Percentiles rank a stretch among this genome's conserved stretches.
These are phyloP conservation scores for Eudemis profundana DNA, from an alignment of 2,888 invertebrate species.

Conservation along the genomic window DNA sequence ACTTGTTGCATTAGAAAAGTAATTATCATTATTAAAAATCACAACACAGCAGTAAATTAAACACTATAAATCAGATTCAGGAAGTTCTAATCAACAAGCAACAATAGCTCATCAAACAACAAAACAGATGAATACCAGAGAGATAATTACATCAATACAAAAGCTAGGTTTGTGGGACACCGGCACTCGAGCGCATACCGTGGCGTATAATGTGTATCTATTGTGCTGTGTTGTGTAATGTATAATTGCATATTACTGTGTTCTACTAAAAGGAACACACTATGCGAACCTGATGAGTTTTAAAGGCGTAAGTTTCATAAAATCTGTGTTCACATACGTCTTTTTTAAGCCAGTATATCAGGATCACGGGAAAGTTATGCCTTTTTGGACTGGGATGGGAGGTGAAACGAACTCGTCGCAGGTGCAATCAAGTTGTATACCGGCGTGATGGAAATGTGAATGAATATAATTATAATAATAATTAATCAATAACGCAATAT, in stretches of 20 bases:
- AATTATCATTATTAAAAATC: background rate
- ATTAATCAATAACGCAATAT: constrained; percentile 4
- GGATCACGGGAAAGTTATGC: background rate
- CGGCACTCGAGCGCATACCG: constrained; percentile 62
- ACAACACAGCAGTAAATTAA: background rate
- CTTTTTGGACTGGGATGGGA: constrained; percentile 2
- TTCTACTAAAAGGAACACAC: constrained; percentile 18
- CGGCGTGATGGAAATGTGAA: constrained; percentile 23
- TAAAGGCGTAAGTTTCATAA: background rate
- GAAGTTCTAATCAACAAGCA: constrained; percentile 19
- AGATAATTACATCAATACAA: constrained; percentile 46
- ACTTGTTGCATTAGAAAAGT: too few relatives aligned
- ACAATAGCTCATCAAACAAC: constrained; percentile 19
- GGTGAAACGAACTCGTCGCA: constrained; percentile 3
- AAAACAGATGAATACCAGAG: constrained; percentile 2
- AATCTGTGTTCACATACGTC: background rate
- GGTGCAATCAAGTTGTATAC: background rate
- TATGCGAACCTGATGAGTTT: background rate
- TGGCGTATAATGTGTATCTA: constrained; percentile 53
- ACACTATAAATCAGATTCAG: constrained; percentile 1
- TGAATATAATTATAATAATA: constrained; percentile 20
- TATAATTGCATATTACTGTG: constrained; percentile 57
- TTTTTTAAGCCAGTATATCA: background rate
- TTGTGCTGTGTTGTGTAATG: constrained; percentile 65
- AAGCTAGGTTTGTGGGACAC: constrained; percentile 71